A percentile compares a stretch with the other conserved stretches of the same genome.
These are phyloP conservation scores for Aphis craccivora DNA, from an alignment of 1,140 invertebrate genomes.

Conservation along the genomic window DNA sequence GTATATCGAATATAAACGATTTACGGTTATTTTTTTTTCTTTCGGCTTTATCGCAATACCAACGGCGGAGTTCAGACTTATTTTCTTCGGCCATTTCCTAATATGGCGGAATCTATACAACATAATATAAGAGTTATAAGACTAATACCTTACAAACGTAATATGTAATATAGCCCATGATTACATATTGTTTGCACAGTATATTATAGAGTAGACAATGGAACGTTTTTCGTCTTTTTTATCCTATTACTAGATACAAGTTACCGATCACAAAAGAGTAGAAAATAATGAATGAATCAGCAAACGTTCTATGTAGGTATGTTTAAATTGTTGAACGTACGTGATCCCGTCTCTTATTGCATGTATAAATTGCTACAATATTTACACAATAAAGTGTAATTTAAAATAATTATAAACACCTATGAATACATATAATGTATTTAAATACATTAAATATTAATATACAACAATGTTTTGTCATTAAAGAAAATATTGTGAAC, in stretches of 20 bases:
- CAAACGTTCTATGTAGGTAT: conserved; percentile 34
- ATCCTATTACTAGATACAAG: conserved; percentile 39
- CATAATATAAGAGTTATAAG: background rate
- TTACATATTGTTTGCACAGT: conserved; percentile 52
- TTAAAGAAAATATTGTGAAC: conserved; percentile 16
- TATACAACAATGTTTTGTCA: conserved; percentile 23
- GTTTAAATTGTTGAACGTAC: conserved; percentile 12
- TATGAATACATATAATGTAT: conserved; percentile 9
- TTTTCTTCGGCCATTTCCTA: conserved; percentile 24
- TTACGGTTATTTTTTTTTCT: background rate
- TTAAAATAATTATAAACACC: conserved; percentile 32
- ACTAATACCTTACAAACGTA: conserved; percentile 21
- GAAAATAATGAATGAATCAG: conserved; percentile 58
- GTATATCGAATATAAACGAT: background rate
- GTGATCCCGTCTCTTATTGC: conserved; percentile 42
- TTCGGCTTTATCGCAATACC: background rate
- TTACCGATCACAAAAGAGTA: conserved; percentile 51
- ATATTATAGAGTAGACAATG: conserved; percentile 53
- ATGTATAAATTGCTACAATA: conserved; percentile 37
- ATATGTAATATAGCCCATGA: conserved; percentile 28
- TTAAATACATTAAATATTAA: conserved; percentile 13
- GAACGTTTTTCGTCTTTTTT: conserved; percentile 46
- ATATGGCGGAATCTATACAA: conserved; percentile 14
- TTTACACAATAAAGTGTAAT: conserved; percentile 44
- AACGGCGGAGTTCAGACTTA: background rate